A percentile compares a stretch with the other conserved stretches of the same genome.
These are phyloP conservation scores for Drosophila subobscura DNA, from an alignment of 1,140 invertebrate genomes.

Conservation along the genomic window DNA sequence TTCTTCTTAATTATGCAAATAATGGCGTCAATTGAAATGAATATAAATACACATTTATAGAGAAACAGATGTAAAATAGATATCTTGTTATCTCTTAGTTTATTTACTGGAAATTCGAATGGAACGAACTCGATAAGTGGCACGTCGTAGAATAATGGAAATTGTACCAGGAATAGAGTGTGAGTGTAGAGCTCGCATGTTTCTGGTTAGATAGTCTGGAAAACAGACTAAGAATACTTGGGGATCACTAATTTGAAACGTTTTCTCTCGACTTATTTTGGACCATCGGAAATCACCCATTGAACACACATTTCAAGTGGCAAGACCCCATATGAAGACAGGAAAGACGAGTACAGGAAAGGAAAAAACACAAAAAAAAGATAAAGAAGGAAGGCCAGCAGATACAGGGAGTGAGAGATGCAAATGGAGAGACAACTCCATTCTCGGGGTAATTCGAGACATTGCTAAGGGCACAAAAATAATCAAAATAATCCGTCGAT, in stretches of 20 bases:
- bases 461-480: slow-evolving; percentile 40
- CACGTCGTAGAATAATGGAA: too few relatives aligned
- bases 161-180: too few relatives aligned
- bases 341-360: slow-evolving; percentile 23
- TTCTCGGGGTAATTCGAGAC: slow-evolving; percentile 38
- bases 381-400: slow-evolving; percentile 4
- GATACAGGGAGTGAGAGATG: not conserved
- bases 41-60: too few relatives aligned
- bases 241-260: too few relatives aligned
- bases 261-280: not conserved
- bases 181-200: too few relatives aligned
- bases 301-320: slow-evolving; percentile 21
- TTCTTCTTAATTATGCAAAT: slow-evolving; percentile 12
- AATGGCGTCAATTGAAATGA: not conserved
- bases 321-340: slow-evolving; percentile 24
- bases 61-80: too few relatives aligned
- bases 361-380: slow-evolving; percentile 6
- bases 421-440: slow-evolving; percentile 13
- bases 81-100: too few relatives aligned
- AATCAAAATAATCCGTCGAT: slow-evolving; percentile 41
- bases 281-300: slow-evolving; percentile 42
- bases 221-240: too few relatives aligned
- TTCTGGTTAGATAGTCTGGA: too few relatives aligned
- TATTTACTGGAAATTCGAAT: too few relatives aligned
- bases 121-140: too few relatives aligned